Evolutionary conservation across 2,113 vertebrate species (phyloP), one percentile per base, ranked within the genome.

Genomic region (Nanorana parkeri): DNA sequence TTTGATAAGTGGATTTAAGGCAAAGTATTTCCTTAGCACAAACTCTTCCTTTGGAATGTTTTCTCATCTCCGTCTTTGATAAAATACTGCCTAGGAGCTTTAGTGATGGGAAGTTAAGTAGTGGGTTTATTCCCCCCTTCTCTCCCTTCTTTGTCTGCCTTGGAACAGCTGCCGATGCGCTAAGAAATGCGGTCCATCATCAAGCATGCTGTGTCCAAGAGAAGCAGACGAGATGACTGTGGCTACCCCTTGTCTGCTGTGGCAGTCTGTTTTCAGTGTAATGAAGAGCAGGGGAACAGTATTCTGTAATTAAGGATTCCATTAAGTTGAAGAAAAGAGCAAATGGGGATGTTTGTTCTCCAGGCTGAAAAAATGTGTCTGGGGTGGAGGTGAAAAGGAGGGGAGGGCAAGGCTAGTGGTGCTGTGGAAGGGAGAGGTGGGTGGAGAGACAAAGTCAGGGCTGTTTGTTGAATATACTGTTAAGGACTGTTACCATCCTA

Each of bases 251-350:
- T 83, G 89, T 90, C 89, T 93, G 90, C 87, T 87, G 85, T 91
- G 88, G 89, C 88, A 91, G 93, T 75, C 71, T 88, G 92, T 95
- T 94, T 94, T 89, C 91, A 91, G 91, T 92, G 95, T 95, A 87
- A 94, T 95, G 96, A 96, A 96, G 96, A 97, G 93, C 90, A 89
- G 84, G 94, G 95, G 93, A 93, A 95, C 96, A 97, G 97, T 98
- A 95, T 98, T 98, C 95, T 96, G 96, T 97, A 99, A 98, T 99
- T 98, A 99, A 97, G 95, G 95, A 96, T 99, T 98, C 95, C 95
- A 98, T 99, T 98, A 96, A 98, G 94, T 94, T 95, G 88, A 95
- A 95, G 96, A 96, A 97, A 95, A 96, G 96, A 96, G 96, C 96
- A 99, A 98, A 98, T 96, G 96, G 95, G 96, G 95, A 94, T 96